These are phyloP conservation scores for Tetramorium parvispinum DNA, from an alignment of 1,140 invertebrate genomes.

Conservation along the genomic window DNA sequence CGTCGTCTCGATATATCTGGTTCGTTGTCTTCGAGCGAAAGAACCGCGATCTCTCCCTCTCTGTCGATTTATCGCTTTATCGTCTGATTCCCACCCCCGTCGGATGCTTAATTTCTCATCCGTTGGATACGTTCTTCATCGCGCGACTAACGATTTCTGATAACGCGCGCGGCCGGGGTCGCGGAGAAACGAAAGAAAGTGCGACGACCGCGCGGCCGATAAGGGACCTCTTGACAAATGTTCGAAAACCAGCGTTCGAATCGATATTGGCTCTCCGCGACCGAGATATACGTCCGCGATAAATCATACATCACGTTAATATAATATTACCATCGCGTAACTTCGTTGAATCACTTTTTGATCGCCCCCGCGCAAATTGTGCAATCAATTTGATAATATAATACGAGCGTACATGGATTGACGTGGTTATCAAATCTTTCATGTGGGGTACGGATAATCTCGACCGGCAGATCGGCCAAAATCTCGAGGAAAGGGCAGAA, in stretches of 20 bases:
- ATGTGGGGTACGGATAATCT: not conserved
- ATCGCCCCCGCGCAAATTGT: slow-evolving; percentile 33
- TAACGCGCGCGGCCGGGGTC: slow-evolving; percentile 26
- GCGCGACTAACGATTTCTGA: slow-evolving; percentile 64
- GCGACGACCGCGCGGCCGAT: slow-evolving; percentile 40
- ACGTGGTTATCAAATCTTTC: not conserved
- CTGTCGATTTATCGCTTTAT: slow-evolving; percentile 21
- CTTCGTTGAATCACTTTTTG: slow-evolving; percentile 26
- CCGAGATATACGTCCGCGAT: slow-evolving; percentile 39
- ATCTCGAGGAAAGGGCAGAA: not conserved
- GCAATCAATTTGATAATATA: slow-evolving; percentile 30
- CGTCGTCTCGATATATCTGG: slow-evolving; percentile 32
- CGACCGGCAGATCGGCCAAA: not conserved
- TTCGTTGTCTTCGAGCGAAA: slow-evolving; percentile 48
- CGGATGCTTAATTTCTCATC: slow-evolving; percentile 66
- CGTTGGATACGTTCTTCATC: slow-evolving; percentile 47
- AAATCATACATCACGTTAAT: slow-evolving; percentile 61
- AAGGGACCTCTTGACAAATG: slow-evolving; percentile 50
- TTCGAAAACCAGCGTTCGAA: slow-evolving; percentile 33
- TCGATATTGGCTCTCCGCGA: slow-evolving; percentile 46
- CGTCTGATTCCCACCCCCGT: slow-evolving; percentile 16
- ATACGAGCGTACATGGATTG: not conserved
- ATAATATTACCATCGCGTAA: slow-evolving; percentile 43
- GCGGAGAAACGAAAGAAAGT: slow-evolving; percentile 38
- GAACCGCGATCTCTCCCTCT: not conserved